phyloP scores from a whole-genome alignment of 2,888 invertebrate species.

The Parelbella ahira region DNA sequence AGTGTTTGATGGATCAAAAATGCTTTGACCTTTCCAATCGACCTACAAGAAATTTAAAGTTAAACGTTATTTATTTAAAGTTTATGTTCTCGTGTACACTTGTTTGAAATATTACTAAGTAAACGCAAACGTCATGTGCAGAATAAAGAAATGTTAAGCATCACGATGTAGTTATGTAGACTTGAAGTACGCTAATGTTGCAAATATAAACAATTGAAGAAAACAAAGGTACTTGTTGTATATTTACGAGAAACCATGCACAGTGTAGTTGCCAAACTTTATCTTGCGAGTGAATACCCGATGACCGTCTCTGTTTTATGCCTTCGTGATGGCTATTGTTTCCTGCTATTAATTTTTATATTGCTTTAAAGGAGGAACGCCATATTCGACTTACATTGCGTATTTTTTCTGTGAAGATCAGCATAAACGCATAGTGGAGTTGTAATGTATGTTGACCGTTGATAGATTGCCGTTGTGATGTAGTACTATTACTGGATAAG shows the following conservation, averaged over 20 bases:
- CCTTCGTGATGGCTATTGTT: slow-evolving; percentile 47
- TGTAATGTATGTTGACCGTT: too few species aligned
- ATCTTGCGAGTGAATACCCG: slow-evolving; percentile 44
- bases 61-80: too few species aligned
- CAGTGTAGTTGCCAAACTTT: slow-evolving; percentile 41
- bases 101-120: too few species aligned
- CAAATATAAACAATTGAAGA: background rate
- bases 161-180: too few species aligned
- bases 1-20: too few species aligned
- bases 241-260: slow-evolving; percentile 28
- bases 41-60: too few species aligned
- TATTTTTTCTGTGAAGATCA: too few species aligned
- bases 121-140: too few species aligned
- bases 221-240: background rate
- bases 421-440: slow-evolving; percentile 4
- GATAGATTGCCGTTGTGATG: slow-evolving; percentile 10
- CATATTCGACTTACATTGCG: slow-evolving; percentile 33
- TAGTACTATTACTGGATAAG: slow-evolving; percentile 33
- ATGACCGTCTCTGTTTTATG: slow-evolving; percentile 51
- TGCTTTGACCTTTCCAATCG: too few species aligned
- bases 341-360: slow-evolving; percentile 43
- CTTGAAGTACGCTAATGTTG: too few species aligned
- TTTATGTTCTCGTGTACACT: too few species aligned
- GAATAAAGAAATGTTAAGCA: too few species aligned
- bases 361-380: slow-evolving; percentile 16